Base-by-base conservation (phyloP, 2,113 vertebrate species). In the Cryptomyrus ogoouensis region DNA sequence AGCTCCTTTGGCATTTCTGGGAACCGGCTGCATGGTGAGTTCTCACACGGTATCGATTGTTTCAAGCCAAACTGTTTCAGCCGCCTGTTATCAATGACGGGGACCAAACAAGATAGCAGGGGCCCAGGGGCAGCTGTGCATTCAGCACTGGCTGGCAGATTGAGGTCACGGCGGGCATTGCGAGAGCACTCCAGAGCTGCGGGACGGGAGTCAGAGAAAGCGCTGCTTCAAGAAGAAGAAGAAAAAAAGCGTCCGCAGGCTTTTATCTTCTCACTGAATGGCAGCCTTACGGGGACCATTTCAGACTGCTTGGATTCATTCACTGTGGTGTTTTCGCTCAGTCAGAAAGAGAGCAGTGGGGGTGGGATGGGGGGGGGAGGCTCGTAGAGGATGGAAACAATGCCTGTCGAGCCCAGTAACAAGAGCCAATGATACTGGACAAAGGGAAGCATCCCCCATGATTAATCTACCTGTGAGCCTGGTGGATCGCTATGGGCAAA, bases 261-360 rank as follows among this genome's bases (percentile, higher is more conserved):
- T 95, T 94, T 94, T 89, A 94, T 94, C 91, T 91, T 92, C 86
- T 88, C 90, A 42, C 89, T 93, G 92, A 94, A 94, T 89, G 92
- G 87, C 83, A 91, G 91, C 74, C 90, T 91, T 90, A 66, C 91
- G 92, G 83, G 89, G 89, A 83, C 83, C 19, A 1, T 86, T 88
- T 85, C 46, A 42, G 91, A 83, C 91, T 17, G 88, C 24, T 31
- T 35, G 70, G 77, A 88, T 86, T 89, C 90, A 24, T 92, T 93
- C 90, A 90, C 88, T 89, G 90, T 86, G 66, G 88, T 90, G 83
- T 89, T 91, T 47, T 87, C 56, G 88, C 74, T 83, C 19, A 58
- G 27, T 52, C 83, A 62, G 87, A 91, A 44, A 44, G 83, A 42
- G 77, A 66, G 19, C 12, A 62, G 87, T 31, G 70, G 46, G 52